Conservation (phyloP, 2,113 vertebrate species). For the Alouatta palliata region DNA sequence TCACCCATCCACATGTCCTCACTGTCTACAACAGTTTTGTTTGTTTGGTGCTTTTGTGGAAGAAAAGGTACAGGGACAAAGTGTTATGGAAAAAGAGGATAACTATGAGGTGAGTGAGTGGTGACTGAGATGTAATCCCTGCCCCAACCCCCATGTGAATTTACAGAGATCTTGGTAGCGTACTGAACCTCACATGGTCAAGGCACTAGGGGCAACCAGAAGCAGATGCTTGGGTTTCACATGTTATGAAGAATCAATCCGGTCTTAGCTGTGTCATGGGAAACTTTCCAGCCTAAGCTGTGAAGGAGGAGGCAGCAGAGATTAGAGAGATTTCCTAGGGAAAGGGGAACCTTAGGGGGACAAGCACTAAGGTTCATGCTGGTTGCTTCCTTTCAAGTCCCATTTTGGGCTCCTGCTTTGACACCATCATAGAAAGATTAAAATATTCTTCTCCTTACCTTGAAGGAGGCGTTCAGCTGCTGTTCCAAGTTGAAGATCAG, state of each 20-base stretch:
- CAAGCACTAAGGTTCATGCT: not conserved
- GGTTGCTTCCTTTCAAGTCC: not conserved
- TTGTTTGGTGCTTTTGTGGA: conserved; percentile 5
- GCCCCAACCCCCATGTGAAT: not conserved
- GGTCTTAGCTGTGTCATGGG: not conserved
- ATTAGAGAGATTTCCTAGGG: not conserved
- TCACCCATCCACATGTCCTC: not conserved
- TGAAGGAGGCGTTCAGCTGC: conserved; percentile 21
- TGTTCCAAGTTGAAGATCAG: conserved; percentile 54
- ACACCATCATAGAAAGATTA: not conserved
- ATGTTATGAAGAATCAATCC: not conserved
- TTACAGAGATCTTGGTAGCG: not conserved
- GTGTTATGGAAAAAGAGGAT: not conserved
- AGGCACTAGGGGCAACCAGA: not conserved
- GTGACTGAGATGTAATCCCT: not conserved
- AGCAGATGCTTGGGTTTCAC: not conserved
- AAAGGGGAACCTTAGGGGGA: not conserved
- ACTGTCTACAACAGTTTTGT: not conserved
- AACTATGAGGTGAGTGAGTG: not conserved
- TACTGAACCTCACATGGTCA: not conserved
- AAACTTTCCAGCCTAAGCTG: not conserved
- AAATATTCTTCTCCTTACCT: conserved; percentile 42
- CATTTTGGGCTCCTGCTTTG: not conserved
- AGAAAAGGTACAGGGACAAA: not conserved
- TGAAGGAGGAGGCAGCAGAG: not conserved